phyloP scores from a whole-genome alignment of 2,113 vertebrate genomes.

The Amia ocellicauda region DNA sequence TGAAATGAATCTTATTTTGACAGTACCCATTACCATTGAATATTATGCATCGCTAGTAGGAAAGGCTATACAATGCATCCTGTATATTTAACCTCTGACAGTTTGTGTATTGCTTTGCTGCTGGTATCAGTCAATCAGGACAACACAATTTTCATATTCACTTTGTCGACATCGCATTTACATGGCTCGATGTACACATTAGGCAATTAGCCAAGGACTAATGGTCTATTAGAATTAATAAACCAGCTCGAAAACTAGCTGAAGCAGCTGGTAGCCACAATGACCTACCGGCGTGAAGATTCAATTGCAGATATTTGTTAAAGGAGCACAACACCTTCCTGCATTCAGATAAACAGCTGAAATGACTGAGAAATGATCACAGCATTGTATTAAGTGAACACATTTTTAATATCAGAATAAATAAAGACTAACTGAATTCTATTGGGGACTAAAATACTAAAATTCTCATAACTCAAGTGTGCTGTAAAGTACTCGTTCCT shows the following conservation, averaged over 20 bases:
- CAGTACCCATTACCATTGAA: slow-evolving; percentile 20
- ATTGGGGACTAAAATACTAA: too few relatives aligned
- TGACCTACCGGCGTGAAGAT: slow-evolving; percentile 28
- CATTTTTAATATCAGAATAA: too few relatives aligned
- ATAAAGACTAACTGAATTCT: too few relatives aligned
- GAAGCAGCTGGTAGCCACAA: slow-evolving; percentile 26
- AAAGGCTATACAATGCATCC: background rate
- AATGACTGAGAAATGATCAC: too few relatives aligned
- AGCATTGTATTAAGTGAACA: too few relatives aligned
- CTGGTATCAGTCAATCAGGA: slow-evolving; percentile 10
- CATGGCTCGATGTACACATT: slow-evolving; percentile 33
- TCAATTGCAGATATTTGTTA: slow-evolving; percentile 47
- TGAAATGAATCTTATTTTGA: slow-evolving; percentile 15
- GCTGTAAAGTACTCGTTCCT: too few relatives aligned
- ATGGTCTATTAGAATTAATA: slow-evolving; percentile 27
- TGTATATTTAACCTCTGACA: slow-evolving; percentile 6
- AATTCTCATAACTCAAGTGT: too few relatives aligned
- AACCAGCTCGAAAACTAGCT: slow-evolving; percentile 25
- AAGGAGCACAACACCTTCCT: slow-evolving; percentile 42
- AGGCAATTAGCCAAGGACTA: slow-evolving; percentile 32
- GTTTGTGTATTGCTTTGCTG: background rate
- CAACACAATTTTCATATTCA: slow-evolving; percentile 16
- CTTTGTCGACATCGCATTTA: slow-evolving; percentile 21
- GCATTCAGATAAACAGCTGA: background rate
- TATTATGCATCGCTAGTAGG: slow-evolving; percentile 9